Percentiles rank a stretch among this genome's conserved stretches.
Conservation (phyloP, 2,113 vertebrate genomes). For the Polyodon spathula region DNA sequence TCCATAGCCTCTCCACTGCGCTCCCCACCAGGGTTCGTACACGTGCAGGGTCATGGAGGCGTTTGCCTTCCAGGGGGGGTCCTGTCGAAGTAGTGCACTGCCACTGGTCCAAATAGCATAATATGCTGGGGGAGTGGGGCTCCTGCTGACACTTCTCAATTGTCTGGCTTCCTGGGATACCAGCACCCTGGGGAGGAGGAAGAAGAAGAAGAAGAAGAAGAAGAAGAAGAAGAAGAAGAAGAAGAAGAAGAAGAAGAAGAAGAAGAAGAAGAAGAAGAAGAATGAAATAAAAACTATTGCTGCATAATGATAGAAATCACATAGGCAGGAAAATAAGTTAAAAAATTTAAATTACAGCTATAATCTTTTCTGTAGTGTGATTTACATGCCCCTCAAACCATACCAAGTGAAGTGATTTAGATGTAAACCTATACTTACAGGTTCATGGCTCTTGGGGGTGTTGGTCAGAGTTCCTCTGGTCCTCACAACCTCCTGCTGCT, state of each 20-base stretch:
- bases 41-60: slow-evolving; percentile 33
- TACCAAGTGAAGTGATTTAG: no score
- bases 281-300: no score
- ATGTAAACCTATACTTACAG: slow-evolving; percentile 24
- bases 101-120: slow-evolving; percentile 43
- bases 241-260: no score
- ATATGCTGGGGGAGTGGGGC: slow-evolving; percentile 12
- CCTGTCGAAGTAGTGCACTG: slow-evolving; percentile 35
- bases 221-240: no score
- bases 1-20: slow-evolving; percentile 42
- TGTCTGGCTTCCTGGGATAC: slow-evolving; percentile 17
- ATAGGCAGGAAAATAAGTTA: no score
- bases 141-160: slow-evolving; percentile 23
- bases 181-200: slow-evolving; percentile 6
- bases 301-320: no score
- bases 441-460: slow-evolving; percentile 7
- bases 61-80: slow-evolving; percentile 29
- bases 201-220: no score
- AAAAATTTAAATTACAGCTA: no score
- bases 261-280: no score
- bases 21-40: slow-evolving; percentile 30
- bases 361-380: no score
- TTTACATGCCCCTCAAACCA: no score
- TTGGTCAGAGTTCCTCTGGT: slow-evolving; percentile 8
- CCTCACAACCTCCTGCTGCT: no score